Conservation (phyloP, 1,140 invertebrate genomes). For the Drosophila nikananu region DNA sequence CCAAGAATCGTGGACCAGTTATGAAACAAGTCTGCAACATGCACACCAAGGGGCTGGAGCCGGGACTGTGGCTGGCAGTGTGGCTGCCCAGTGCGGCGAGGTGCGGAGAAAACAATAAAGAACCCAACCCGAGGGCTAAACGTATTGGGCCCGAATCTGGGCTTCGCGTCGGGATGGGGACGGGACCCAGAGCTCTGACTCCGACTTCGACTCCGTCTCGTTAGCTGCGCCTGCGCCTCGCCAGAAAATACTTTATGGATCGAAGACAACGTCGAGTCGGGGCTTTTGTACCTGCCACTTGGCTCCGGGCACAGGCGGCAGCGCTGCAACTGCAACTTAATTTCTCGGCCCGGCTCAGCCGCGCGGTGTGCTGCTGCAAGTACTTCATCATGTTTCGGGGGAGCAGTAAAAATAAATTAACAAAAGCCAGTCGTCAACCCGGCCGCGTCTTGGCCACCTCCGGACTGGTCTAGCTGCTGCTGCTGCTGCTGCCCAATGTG, state of each 20-base stretch:
- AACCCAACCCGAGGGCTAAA: slow-evolving; percentile 68
- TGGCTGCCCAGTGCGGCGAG: slow-evolving; percentile 6
- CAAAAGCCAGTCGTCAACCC: slow-evolving; percentile 49
- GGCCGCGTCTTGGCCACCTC: slow-evolving; percentile 36
- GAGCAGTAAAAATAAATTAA: slow-evolving; percentile 77
- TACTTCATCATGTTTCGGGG: slow-evolving; percentile 69
- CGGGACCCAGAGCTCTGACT: background rate
- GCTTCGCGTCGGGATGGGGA: slow-evolving; percentile 8
- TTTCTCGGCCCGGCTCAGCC: slow-evolving; percentile 42
- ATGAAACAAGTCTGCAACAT: slow-evolving; percentile 84
- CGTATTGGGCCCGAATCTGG: slow-evolving; percentile 57
- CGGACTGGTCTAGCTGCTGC: slow-evolving; percentile 61
- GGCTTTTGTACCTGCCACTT: slow-evolving; percentile 75
- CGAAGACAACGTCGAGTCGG: slow-evolving; percentile 33
- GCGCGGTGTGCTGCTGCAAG: slow-evolving; percentile 44
- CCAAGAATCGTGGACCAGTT: slow-evolving; percentile 83
- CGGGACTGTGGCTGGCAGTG: background rate
- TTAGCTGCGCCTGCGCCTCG: slow-evolving; percentile 65
- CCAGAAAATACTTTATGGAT: slow-evolving; percentile 75
- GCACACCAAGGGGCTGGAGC: slow-evolving; percentile 50
- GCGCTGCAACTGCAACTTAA: slow-evolving; percentile 71
- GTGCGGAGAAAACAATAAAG: slow-evolving; percentile 69
- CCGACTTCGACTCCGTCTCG: slow-evolving; percentile 49
- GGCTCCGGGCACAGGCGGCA: slow-evolving; percentile 39
- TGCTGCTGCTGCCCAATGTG: slow-evolving; percentile 59